Conservation (phyloP, 1,140 invertebrate species). For the Ceratina calcarata region DNA sequence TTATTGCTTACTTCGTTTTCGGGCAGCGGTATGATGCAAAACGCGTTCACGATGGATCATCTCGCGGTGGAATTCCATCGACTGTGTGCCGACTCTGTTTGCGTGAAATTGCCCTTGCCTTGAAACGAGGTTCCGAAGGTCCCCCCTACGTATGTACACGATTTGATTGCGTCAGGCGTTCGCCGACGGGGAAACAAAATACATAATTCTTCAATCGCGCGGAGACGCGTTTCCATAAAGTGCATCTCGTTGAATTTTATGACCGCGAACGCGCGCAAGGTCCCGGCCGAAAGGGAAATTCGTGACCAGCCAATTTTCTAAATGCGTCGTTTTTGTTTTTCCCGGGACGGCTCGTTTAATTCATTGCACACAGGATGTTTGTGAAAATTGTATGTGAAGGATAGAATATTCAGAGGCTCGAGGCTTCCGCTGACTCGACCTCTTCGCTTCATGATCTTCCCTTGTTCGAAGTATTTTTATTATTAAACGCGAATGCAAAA, state of each 20-base stretch:
- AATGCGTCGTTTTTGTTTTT: too few relatives aligned
- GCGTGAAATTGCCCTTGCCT: conserved; percentile 8
- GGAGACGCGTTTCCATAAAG: conserved; percentile 20
- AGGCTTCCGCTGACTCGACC: too few relatives aligned
- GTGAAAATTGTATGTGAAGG: too few relatives aligned
- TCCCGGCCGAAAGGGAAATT: conserved; percentile 29
- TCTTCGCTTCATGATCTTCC: too few relatives aligned
- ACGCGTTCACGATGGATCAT: neutral
- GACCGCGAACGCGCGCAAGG: neutral
- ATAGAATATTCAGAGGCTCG: too few relatives aligned
- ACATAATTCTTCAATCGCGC: conserved; percentile 13
- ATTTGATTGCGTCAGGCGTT: conserved; percentile 1
- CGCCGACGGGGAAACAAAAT: neutral
- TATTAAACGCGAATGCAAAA: too few relatives aligned
- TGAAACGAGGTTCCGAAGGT: conserved; percentile 12
- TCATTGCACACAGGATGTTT: too few relatives aligned
- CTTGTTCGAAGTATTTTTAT: too few relatives aligned
- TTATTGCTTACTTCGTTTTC: neutral
- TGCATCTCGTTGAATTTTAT: conserved; percentile 35
- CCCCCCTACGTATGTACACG: too few relatives aligned
- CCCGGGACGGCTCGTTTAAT: too few relatives aligned
- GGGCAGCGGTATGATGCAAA: neutral
- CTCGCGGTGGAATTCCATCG: neutral
- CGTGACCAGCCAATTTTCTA: neutral
- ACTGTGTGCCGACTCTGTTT: too few relatives aligned